Evolutionary conservation across 2,113 vertebrate species (phyloP).

Genomic region (Nibea coibor): DNA sequence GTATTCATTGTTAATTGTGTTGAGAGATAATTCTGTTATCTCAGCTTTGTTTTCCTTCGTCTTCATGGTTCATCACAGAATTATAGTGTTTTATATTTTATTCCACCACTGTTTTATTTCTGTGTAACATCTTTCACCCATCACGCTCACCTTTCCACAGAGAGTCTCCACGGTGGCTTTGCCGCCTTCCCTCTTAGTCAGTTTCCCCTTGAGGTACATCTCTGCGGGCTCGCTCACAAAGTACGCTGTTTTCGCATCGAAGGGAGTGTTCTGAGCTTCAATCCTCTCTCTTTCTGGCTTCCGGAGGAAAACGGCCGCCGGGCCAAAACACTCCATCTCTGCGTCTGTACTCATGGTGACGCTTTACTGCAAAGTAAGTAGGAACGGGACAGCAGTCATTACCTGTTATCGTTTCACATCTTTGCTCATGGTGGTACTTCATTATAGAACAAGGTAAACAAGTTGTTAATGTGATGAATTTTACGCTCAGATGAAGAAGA

Average conservation of each 20-base stretch:
- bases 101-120: background rate
- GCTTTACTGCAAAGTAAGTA: slow-evolving; percentile 48
- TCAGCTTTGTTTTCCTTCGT: background rate
- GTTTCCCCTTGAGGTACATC: slow-evolving; percentile 87
- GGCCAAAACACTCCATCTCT: slow-evolving; percentile 90
- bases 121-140: background rate
- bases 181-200: slow-evolving; percentile 85
- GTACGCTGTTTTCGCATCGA: slow-evolving; percentile 89
- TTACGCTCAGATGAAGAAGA: background rate
- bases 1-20: background rate
- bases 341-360: slow-evolving; percentile 86
- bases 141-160: slow-evolving; percentile 80
- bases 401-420: background rate
- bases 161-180: slow-evolving; percentile 88
- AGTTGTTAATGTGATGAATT: background rate
- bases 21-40: too few relatives aligned
- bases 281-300: slow-evolving; percentile 90
- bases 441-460: background rate
- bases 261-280: slow-evolving; percentile 86
- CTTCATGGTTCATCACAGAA: background rate
- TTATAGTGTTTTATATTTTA: background rate
- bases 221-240: slow-evolving; percentile 83
- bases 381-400: background rate
- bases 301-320: slow-evolving; percentile 86
- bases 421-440: background rate